phyloP scores from a whole-genome alignment of 2,113 vertebrate genomes.

The Eptatretus burgeri region DNA sequence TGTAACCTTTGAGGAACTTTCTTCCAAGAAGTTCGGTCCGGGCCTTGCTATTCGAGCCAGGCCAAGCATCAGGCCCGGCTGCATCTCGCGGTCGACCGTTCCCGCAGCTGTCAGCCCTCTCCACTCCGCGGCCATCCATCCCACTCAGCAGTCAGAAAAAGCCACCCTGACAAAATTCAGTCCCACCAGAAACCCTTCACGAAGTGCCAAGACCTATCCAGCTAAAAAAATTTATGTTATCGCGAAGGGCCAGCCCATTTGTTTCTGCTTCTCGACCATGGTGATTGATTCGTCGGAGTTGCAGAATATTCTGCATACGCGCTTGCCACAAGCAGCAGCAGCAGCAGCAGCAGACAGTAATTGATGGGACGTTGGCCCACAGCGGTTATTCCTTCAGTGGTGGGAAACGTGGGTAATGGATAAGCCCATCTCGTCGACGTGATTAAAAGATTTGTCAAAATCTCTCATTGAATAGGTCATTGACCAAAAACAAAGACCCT shows the following conservation, averaged over 20 bases:
- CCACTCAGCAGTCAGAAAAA: too few relatives aligned
- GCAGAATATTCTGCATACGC: neutral
- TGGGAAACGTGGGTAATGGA: conserved; percentile 2
- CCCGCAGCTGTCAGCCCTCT: too few relatives aligned
- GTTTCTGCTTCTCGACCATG: conserved; percentile 2
- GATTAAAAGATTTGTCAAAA: conserved; percentile 7
- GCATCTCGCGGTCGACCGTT: too few relatives aligned
- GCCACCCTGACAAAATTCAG: too few relatives aligned
- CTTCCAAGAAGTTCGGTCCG: too few relatives aligned
- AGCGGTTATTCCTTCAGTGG: conserved; percentile 5
- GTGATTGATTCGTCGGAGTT: neutral
- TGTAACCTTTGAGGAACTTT: too few relatives aligned
- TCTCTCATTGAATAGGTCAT: conserved; percentile 4
- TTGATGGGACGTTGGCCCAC: conserved; percentile 4
- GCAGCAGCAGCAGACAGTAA: conserved; percentile 1
- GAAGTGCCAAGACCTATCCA: too few relatives aligned
- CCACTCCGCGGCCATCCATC: too few relatives aligned
- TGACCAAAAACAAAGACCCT: conserved; percentile 5
- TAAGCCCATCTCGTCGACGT: conserved; percentile 5
- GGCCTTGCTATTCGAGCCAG: too few relatives aligned
- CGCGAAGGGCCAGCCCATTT: neutral
- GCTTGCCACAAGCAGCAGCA: neutral
- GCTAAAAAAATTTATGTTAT: too few relatives aligned
- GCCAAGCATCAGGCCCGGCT: too few relatives aligned
- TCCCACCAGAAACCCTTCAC: too few relatives aligned